A percentile compares a stretch with the other conserved stretches of the same genome.
phyloP scores from a whole-genome alignment of 1,140 invertebrate genomes.

The Thaumetopoea pityocampa region DNA sequence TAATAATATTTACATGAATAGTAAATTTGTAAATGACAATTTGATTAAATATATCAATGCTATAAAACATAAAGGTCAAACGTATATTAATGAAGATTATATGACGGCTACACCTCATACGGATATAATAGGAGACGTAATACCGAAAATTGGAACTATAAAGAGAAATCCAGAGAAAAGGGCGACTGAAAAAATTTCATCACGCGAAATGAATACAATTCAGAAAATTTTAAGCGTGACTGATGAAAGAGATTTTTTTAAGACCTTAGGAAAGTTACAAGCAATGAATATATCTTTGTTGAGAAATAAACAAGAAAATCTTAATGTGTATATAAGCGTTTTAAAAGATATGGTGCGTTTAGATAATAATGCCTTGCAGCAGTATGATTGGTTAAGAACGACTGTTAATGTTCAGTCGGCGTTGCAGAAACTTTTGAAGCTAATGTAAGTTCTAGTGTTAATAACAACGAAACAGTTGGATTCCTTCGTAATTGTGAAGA shows the following conservation, averaged over 20 bases:
- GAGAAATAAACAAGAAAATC: not conserved
- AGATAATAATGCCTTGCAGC: slow-evolving; percentile 20
- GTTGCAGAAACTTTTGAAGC: slow-evolving; percentile 32
- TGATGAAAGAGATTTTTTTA: not conserved
- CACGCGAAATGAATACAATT: no score
- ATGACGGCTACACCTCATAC: not conserved
- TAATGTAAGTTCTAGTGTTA: slow-evolving; percentile 41
- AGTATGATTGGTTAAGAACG: slow-evolving; percentile 44
- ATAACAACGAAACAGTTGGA: no score
- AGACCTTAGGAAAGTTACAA: not conserved
- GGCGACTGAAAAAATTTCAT: no score
- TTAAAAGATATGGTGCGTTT: slow-evolving; percentile 23
- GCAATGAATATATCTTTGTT: slow-evolving; percentile 1
- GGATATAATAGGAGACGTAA: no score
- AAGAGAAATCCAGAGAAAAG: no score
- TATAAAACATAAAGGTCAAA: no score
- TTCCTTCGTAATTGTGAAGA: no score
- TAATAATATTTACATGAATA: not conserved
- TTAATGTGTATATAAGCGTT: slow-evolving; percentile 19
- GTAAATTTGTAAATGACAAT: not conserved
- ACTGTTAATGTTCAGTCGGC: slow-evolving; percentile 41
- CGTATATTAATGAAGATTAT: not conserved
- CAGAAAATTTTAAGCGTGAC: not conserved
- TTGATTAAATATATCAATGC: slow-evolving; percentile 1
- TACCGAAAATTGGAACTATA: no score